phyloP scores from a whole-genome alignment of 2,888 invertebrate species.

The Gymnocheta viridis region DNA sequence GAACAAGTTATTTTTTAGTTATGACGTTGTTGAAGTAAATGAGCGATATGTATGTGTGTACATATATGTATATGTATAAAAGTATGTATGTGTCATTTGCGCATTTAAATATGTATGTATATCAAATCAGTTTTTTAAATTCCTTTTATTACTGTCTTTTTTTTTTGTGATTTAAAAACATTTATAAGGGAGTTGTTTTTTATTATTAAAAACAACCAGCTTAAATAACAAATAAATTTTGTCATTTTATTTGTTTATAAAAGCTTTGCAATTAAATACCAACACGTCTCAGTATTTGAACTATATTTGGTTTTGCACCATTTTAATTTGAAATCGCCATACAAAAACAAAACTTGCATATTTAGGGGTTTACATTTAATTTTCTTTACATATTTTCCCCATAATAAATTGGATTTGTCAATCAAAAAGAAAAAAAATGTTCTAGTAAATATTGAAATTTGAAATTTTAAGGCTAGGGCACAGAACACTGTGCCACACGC shows the following conservation, averaged over 20 bases:
- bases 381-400: neutral
- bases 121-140: too few species aligned
- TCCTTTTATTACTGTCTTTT: neutral
- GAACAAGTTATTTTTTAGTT: too few species aligned
- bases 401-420: neutral
- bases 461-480: too few species aligned
- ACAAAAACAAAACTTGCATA: neutral
- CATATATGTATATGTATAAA: neutral
- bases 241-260: conserved; percentile 35
- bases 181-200: neutral
- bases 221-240: conserved; percentile 24
- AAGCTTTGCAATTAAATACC: conserved; percentile 46
- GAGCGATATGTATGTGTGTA: too few species aligned
- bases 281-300: conserved; percentile 59
- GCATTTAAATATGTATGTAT: neutral
- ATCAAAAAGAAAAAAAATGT: neutral
- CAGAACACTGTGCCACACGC: too few species aligned
- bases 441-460: neutral
- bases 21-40: too few species aligned
- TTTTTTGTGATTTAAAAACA: neutral
- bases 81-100: neutral
- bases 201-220: conserved; percentile 22
- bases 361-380: conserved; percentile 2
- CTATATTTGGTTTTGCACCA: conserved; percentile 63
- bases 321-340: conserved; percentile 48